These are phyloP conservation scores for Oceanodroma tethys DNA, from an alignment of 2,113 vertebrate species.

Conservation along the genomic window DNA sequence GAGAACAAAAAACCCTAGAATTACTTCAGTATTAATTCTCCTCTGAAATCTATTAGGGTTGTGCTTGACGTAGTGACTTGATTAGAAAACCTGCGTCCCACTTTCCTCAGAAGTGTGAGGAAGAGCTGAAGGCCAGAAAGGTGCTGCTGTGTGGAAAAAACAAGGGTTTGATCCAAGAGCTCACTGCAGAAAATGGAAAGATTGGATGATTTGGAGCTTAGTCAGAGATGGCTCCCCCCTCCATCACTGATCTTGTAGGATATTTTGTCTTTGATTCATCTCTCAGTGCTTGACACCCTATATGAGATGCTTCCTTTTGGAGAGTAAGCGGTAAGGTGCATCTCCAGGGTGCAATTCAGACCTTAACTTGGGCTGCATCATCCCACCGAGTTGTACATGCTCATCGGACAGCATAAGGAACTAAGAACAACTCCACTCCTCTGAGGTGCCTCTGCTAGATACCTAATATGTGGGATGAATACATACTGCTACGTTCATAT, in stretches of 20 bases:
- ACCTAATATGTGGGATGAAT: neutral
- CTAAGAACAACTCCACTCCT: neutral
- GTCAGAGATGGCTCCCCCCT: neutral
- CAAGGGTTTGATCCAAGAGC: neutral
- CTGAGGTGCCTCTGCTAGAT: neutral
- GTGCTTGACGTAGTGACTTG: neutral
- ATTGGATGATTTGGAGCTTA: neutral
- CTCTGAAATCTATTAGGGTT: neutral
- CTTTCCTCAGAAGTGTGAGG: neutral
- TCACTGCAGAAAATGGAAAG: neutral
- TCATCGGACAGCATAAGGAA: neutral
- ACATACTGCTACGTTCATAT: rapidly evolving
- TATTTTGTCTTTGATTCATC: neutral
- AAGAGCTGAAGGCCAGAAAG: neutral
- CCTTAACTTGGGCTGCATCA: neutral
- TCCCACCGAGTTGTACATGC: neutral
- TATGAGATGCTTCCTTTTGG: neutral
- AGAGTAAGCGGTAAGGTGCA: neutral
- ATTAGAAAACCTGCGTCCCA: neutral
- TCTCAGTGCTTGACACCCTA: neutral
- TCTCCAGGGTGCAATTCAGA: neutral
- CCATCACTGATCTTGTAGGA: neutral
- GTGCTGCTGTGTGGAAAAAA: neutral
- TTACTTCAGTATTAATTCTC: neutral
- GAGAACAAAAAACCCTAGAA: neutral